phyloP scores from a whole-genome alignment of 92 coral and sea anemone genomes.

The Zoanthus solanderi region DNA sequence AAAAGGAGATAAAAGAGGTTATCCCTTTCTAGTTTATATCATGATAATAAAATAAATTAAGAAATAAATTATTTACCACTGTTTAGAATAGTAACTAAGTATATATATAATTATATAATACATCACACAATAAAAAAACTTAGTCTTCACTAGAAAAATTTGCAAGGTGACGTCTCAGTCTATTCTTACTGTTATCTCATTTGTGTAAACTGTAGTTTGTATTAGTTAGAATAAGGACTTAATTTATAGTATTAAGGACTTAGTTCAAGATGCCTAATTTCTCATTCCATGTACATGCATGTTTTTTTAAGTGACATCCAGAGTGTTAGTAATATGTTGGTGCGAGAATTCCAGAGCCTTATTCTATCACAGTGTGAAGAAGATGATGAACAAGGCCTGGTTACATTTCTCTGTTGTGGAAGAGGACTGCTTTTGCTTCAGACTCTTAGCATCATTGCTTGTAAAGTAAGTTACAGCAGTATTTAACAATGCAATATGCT shows the following conservation, averaged over 20 bases:
- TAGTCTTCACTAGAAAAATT: no score
- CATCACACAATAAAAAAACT: no score
- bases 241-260: not conserved
- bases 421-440: conserved; percentile 78
- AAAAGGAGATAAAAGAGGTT: no score
- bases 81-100: no score
- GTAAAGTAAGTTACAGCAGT: conserved; percentile 59
- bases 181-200: no score
- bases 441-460: conserved; percentile 81
- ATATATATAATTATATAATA: no score
- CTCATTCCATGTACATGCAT: not conserved
- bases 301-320: conserved; percentile 74
- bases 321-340: conserved; percentile 84
- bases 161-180: no score
- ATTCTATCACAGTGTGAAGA: conserved; percentile 77
- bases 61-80: no score
- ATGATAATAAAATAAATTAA: no score
- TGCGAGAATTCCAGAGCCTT: conserved; percentile 84
- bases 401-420: conserved; percentile 76
- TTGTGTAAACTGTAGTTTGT: no score
- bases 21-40: no score
- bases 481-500: not conserved
- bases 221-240: no score
- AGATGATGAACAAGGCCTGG: conserved; percentile 66
- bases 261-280: not conserved